Conservation (phyloP, 2,797 vertebrate species). For the Pelobates cultripes region DNA sequence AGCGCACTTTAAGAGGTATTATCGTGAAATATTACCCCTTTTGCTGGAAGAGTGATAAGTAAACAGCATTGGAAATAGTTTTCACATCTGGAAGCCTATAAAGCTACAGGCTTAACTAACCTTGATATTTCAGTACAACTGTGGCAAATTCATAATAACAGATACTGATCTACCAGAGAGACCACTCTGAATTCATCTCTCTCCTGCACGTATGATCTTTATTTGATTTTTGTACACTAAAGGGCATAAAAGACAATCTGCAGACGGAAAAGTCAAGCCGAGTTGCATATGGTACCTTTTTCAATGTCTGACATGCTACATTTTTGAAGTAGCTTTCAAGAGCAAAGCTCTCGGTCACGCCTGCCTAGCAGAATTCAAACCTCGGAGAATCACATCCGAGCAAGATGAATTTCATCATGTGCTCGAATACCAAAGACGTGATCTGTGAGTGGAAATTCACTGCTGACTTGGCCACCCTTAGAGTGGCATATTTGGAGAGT, state of each 20-base stretch:
- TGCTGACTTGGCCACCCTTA: conserved; percentile 45
- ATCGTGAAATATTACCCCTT: too few relatives aligned
- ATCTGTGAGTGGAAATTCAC: conserved; percentile 48
- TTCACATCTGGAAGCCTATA: background rate
- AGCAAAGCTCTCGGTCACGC: conserved; percentile 33
- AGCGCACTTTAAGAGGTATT: too few relatives aligned
- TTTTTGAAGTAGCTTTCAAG: conserved; percentile 41
- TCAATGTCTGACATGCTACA: conserved; percentile 42
- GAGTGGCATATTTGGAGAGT: conserved; percentile 42
- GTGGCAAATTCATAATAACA: conserved; percentile 14
- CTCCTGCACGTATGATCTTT: conserved; percentile 23
- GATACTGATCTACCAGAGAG: conserved; percentile 21
- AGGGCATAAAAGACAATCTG: conserved; percentile 38
- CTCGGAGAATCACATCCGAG: conserved; percentile 43
- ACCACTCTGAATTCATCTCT: conserved; percentile 26
- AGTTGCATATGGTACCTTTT: conserved; percentile 31
- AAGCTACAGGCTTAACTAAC: background rate
- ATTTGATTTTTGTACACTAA: conserved; percentile 26
- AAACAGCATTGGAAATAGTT: background rate
- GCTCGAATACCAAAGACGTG: conserved; percentile 54
- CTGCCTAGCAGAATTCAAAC: conserved; percentile 41
- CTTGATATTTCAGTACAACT: background rate
- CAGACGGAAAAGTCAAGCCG: conserved; percentile 29
- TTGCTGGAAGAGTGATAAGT: background rate
- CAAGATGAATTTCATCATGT: conserved; percentile 43